phyloP scores from a whole-genome alignment of 1,140 invertebrate genomes.

The Cotesia glomerata region DNA sequence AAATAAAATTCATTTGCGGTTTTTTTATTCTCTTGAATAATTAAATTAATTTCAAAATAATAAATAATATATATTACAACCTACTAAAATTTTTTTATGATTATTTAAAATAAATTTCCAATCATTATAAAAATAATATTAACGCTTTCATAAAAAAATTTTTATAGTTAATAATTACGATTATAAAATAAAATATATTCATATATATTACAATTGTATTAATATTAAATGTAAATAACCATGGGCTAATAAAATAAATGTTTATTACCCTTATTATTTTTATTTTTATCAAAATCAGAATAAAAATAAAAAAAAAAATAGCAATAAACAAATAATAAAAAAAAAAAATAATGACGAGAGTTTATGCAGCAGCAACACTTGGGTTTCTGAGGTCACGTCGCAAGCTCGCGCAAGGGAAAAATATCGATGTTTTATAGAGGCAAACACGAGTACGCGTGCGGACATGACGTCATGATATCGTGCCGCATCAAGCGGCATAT shows the following conservation, averaged over 20 bases:
- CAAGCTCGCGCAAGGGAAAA: constrained; percentile 31
- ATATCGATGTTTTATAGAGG: constrained; percentile 43
- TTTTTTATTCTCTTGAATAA: too few species aligned
- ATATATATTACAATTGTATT: too few species aligned
- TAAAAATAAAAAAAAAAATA: background rate
- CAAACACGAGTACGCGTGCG: constrained; percentile 20
- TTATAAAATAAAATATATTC: too few species aligned
- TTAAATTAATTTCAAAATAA: too few species aligned
- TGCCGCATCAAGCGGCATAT: constrained; percentile 40
- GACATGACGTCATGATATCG: constrained; percentile 38
- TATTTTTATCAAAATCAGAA: background rate
- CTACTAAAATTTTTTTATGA: too few species aligned
- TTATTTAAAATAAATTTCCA: too few species aligned
- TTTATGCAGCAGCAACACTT: constrained; percentile 10
- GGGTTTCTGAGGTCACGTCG: constrained; percentile 12
- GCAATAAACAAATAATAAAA: background rate
- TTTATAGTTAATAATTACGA: too few species aligned
- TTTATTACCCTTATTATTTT: background rate
- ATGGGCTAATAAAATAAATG: background rate
- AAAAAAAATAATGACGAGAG: background rate
- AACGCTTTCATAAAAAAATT: too few species aligned
- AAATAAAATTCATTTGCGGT: too few species aligned
- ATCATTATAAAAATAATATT: too few species aligned
- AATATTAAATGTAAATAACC: too few species aligned
- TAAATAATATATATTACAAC: too few species aligned